Evolutionary conservation across 1,140 invertebrate genomes (phyloP), one percentile per base, ranked within the genome.

Genomic region (Eciton burchellii): DNA sequence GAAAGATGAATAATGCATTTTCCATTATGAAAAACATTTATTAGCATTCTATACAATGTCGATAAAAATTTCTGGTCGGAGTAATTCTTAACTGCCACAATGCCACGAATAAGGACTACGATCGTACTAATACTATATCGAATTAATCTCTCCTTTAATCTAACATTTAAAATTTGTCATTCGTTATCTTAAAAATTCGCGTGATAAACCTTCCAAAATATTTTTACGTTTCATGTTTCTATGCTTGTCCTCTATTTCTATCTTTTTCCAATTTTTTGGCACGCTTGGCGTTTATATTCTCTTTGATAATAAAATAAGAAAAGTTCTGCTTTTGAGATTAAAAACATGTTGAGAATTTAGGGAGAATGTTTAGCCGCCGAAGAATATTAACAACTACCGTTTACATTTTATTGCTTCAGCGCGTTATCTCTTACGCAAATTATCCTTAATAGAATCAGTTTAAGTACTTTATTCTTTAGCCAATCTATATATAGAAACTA

Each of bases 391-490:
- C 8, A 49, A 65, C 1, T 1, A 62, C 14, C 19, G 29, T 74
- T 29, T 49, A 49, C 19, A 47, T 6, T 35, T 35, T 0, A 74
- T 35, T 76, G 8, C 35, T 24, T 63, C 26, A 14, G 43, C 29
- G 24, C 47, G 11, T 29, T 14, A 57, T 72, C 16, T 5, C 19
- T 2, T 63, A 63, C 4, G 6, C 24, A n/a, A 29, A 16, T 2
- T 49, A 66, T 47, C 24, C 26, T 52, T 62, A n/a, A 49, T 21
- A 49, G 43, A 41, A 76, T 35, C 12, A 45, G 0, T 65, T 76
- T 76, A 76, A 76, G 47, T 65, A 76, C 60, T 65, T 59, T 59
- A 73, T 26, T 57, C 45, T n/a, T n/a, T 35, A 6, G 45, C 65
- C 14, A 41, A 52, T 60, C 60, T 76, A 76, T 65, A 76, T 65